phyloP scores from a whole-genome alignment of 2,113 vertebrate genomes.

The Cardinalis cardinalis region DNA sequence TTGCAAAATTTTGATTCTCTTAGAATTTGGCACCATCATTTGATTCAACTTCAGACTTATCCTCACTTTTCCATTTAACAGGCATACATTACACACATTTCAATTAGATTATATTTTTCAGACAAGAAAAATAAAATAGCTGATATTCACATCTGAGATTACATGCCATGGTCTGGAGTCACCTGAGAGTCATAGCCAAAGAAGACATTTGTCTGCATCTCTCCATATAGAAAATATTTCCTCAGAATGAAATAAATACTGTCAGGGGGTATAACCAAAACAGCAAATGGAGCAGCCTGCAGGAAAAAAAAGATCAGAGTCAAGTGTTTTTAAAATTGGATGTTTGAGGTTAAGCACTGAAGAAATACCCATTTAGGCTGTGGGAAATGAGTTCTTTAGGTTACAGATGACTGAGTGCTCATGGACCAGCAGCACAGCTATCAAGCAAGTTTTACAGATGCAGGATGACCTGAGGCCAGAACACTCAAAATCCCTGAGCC shows the following conservation, averaged over 20 bases:
- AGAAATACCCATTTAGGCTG: neutral
- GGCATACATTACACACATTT: neutral
- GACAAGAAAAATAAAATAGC: neutral
- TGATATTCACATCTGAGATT: neutral
- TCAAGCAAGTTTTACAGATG: neutral
- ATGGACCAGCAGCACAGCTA: neutral
- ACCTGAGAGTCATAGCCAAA: neutral
- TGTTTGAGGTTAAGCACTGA: conserved; percentile 11
- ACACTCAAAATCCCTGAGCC: neutral
- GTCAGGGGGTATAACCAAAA: neutral
- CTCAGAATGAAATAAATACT: neutral
- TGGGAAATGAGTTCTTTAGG: neutral
- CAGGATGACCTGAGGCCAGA: neutral
- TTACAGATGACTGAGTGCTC: neutral
- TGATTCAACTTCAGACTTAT: neutral
- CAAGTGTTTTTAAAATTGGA: neutral
- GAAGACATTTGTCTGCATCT: neutral
- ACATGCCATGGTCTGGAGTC: neutral
- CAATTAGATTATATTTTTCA: neutral
- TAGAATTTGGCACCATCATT: neutral
- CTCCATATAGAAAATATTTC: neutral
- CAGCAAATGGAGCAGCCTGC: neutral
- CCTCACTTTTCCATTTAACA: neutral
- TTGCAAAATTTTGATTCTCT: neutral
- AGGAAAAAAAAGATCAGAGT: neutral